These are phyloP conservation scores for Heterocephalus glaber DNA, from an alignment of 2,113 vertebrate species.

Conservation along the genomic window DNA sequence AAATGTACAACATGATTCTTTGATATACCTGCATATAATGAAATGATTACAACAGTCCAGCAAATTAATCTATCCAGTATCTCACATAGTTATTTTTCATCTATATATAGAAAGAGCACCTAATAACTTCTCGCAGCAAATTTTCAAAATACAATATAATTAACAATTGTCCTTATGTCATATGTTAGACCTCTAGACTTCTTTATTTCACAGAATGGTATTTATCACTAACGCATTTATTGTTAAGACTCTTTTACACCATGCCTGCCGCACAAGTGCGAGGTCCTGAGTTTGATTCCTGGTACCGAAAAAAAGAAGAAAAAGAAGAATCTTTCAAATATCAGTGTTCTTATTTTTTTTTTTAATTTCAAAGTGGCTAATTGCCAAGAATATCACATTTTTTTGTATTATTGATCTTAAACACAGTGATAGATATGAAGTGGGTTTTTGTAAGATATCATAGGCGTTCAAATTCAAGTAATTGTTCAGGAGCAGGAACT, in stretches of 20 bases:
- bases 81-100: not conserved
- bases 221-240: not conserved
- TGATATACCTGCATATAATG: not conserved
- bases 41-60: not conserved
- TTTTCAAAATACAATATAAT: not conserved
- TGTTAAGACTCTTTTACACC: not conserved
- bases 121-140: not conserved
- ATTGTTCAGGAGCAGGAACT: not conserved
- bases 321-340: not conserved
- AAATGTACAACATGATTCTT: not conserved
- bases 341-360: not conserved
- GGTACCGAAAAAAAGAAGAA: too few relatives aligned
- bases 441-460: not conserved
- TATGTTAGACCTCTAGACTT: not conserved
- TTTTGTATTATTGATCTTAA: not conserved
- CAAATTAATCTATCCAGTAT: not conserved
- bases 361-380: not conserved
- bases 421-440: not conserved
- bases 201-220: not conserved
- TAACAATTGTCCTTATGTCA: not conserved
- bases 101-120: not conserved
- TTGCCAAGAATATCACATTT: not conserved
- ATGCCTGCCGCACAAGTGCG: too few relatives aligned
- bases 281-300: too few relatives aligned
- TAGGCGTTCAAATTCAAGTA: constrained; percentile 14